Evolutionary conservation across 2,888 invertebrate genomes (phyloP).

Genomic region (Andricus quercusramuli): DNA sequence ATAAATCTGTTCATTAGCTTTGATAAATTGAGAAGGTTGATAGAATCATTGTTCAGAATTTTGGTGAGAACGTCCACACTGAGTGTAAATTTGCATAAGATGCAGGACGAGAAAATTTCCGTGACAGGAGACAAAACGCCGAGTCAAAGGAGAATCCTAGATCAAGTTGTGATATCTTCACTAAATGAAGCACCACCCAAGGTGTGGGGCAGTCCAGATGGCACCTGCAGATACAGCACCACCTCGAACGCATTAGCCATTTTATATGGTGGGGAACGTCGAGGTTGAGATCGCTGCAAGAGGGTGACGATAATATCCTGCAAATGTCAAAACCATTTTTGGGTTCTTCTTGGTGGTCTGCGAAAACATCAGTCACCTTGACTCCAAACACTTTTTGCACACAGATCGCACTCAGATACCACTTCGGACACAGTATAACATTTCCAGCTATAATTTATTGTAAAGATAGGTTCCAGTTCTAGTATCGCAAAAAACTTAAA

Average conservation of each 20-base stretch:
- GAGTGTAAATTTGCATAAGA: conserved; percentile 61
- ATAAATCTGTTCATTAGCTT: conserved; percentile 5
- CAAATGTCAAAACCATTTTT: conserved; percentile 30
- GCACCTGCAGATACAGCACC: conserved; percentile 68
- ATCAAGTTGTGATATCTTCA: conserved; percentile 69
- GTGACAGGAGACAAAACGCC: conserved; percentile 70
- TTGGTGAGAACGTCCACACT: conserved; percentile 39
- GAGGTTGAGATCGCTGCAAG: conserved; percentile 23
- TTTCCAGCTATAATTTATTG: background rate
- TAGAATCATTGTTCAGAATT: conserved; percentile 17
- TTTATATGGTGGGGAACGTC: conserved; percentile 61
- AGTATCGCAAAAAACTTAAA: background rate
- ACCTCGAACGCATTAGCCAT: conserved; percentile 70
- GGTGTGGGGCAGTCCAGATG: conserved; percentile 73
- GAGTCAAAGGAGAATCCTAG: conserved; percentile 61
- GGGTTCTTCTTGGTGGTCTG: conserved; percentile 26
- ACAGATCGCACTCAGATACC: conserved; percentile 52
- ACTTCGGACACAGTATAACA: background rate
- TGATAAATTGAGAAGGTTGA: background rate
- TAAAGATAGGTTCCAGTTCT: background rate
- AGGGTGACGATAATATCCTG: conserved; percentile 42
- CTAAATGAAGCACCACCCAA: conserved; percentile 74
- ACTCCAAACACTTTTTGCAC: conserved; percentile 39
- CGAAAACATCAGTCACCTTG: conserved; percentile 4
- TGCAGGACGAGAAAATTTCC: conserved; percentile 60